Evolutionary conservation across 2,888 invertebrate genomes (phyloP), one percentile per base, ranked within the genome.

Genomic region (Ophion slaviceki): DNA sequence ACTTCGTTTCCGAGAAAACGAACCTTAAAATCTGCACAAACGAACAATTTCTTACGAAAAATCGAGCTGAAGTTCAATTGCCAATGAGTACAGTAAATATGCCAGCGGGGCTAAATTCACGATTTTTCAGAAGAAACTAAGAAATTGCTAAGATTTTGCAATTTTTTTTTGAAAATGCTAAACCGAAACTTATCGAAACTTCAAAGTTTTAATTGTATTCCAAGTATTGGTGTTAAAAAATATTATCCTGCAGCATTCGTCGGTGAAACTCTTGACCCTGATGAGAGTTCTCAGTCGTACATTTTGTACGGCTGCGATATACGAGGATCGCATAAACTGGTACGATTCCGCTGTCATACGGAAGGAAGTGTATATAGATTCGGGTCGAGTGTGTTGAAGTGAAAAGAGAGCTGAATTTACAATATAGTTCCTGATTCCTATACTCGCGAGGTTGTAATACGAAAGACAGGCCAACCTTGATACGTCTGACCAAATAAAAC

Each of bases 381-480:
- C 14, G 53, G 53, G 4, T 53, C 17, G 17, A 53, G 17, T 53
- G 14, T 53, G 4, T 17, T 17, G 17, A 61, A 61, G 36, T 71
- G 5, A 40, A 74, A 74, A 74, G 57, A 59, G 57, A 59, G 24
- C 40, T 45, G n/a, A 61, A 40, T 61, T 61, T 3, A 20, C 40
- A 40, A 14, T 53, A 40, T 24, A 61, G 61, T 74, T 74, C 74
- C 40, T 74, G 24, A 20, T 59, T 14, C 47, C 3, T 28, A 61
- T 74, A 53, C 17, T 24, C 47, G 14, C 71, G 47, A 61, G 40
- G 32, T 40, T 24, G 59, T 61, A 24, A 61, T 40, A 40, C 61
- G 40, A 74, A 5, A 61, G 28, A 72, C 11, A 20, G 61, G 61
- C 20, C 74, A 74, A 74, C 74, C 74, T 74, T 74, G 74, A 74